Conservation (phyloP, 1,140 invertebrate genomes). For the Aphidius ervi region DNA sequence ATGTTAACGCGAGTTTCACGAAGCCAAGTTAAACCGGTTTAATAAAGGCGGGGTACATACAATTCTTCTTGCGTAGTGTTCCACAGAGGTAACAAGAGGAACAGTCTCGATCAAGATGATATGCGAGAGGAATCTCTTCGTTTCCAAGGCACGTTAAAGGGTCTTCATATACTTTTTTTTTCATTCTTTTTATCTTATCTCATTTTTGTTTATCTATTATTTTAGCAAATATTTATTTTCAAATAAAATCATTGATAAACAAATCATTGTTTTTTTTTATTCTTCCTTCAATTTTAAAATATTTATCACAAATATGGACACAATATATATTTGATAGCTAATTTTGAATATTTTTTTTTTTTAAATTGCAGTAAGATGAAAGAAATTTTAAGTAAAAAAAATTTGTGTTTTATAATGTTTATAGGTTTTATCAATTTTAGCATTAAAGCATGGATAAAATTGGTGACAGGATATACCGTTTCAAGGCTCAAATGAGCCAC, state of each 20-base stretch:
- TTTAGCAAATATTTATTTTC: neutral
- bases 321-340: too few species aligned
- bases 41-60: constrained; percentile 30
- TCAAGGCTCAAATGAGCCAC: constrained; percentile 8
- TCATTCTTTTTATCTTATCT: constrained; percentile 4
- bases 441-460: too few species aligned
- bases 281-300: too few species aligned
- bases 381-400: too few species aligned
- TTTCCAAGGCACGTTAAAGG: constrained; percentile 10
- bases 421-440: too few species aligned
- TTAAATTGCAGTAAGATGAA: too few species aligned
- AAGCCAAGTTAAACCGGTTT: constrained; percentile 45
- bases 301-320: too few species aligned
- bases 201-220: neutral
- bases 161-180: constrained; percentile 9
- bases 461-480: neutral
- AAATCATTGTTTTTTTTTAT: too few species aligned
- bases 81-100: constrained; percentile 22
- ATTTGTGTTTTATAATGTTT: too few species aligned
- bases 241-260: too few species aligned
- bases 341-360: too few species aligned
- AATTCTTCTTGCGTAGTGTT: constrained; percentile 27
- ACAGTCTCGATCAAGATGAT: constrained; percentile 24
- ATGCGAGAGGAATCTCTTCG: constrained; percentile 22
- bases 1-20: constrained; percentile 37